Base-by-base conservation (phyloP, 2,797 vertebrate species). In the Molothrus ater region DNA sequence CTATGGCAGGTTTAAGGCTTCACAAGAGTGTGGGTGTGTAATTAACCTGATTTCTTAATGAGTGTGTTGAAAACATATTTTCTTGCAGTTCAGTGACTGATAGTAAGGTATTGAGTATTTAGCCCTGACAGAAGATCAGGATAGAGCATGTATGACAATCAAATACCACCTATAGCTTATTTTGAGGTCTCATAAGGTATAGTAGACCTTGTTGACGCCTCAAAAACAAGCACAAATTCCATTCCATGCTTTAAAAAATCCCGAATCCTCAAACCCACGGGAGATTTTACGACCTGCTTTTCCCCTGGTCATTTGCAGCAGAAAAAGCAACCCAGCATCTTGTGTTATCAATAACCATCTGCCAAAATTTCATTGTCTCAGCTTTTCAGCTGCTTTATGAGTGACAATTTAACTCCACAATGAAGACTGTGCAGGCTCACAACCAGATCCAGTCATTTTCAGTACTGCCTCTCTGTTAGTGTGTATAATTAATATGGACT, bases 261-360 rank as follows among this genome's bases (percentile, higher is more conserved):
- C 36, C 75, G 74, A 51, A 70, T 80, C 57, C 34, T 86, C 71
- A 54, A 82, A 54, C 7, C 28, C 51, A 19, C 0, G 0, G 63
- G 74, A 83, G 78, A 54, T 54, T 82, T 95, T 86, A 51, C 0
- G 1, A 70, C n/a, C 48, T 81, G 54, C 59, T 86, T 76, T 90
- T 59, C 65, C 74, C 51, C n/a, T 82, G 70, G 61, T 90, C 82
- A 74, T 82, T 50, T 69, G 56, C 57, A 72, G 65, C 29, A 92
- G 86, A 64, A 91, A 92, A 95, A 79, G 56, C 74, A 86, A 29
- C 69, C 71, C 65, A 90, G 74, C 60, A 82, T 83, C 71, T 84
- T 92, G n/a, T 61, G 65, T 84, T 93, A 90, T 73, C 94, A 92
- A 18, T 66, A 86, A 42, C 96, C 94, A 94, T 94, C 96, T 96